Evolutionary conservation across 2,888 invertebrate species (phyloP).

Genomic region (Conistra vaccinii): DNA sequence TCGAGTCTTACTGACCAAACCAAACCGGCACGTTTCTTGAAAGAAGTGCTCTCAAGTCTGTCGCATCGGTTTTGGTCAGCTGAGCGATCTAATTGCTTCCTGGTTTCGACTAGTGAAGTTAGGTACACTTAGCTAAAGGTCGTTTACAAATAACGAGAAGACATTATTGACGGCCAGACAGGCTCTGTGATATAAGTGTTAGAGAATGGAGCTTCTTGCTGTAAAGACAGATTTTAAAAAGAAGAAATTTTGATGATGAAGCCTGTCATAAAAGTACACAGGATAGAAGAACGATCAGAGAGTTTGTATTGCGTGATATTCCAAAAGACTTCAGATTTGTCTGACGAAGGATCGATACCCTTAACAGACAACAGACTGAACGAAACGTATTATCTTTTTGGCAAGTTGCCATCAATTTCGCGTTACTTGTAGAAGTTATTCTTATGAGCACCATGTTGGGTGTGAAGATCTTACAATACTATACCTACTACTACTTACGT

Average conservation of each 20-base stretch:
- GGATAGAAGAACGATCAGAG: neutral
- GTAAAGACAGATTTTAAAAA: neutral
- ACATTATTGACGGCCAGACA: neutral
- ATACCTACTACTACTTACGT: too few relatives aligned
- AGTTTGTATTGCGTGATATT: neutral
- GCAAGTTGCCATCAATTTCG: neutral
- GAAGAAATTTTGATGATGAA: neutral
- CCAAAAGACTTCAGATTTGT: neutral
- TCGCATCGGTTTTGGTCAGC: conserved; percentile 35
- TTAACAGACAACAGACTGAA: neutral
- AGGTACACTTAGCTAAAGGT: conserved; percentile 15
- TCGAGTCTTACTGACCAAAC: neutral
- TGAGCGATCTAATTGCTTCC: conserved; percentile 43
- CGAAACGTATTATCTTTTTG: neutral
- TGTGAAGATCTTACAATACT: neutral
- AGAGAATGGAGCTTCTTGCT: neutral
- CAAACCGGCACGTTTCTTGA: neutral
- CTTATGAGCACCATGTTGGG: neutral
- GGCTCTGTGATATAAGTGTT: too few relatives aligned
- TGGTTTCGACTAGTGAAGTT: conserved; percentile 20
- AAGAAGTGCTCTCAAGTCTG: conserved; percentile 11
- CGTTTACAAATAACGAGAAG: neutral
- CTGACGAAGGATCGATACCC: neutral
- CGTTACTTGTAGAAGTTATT: neutral
- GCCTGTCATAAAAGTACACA: neutral